Evolutionary conservation across 2,888 invertebrate species (phyloP).

Genomic region (Clepsis dumicolana): DNA sequence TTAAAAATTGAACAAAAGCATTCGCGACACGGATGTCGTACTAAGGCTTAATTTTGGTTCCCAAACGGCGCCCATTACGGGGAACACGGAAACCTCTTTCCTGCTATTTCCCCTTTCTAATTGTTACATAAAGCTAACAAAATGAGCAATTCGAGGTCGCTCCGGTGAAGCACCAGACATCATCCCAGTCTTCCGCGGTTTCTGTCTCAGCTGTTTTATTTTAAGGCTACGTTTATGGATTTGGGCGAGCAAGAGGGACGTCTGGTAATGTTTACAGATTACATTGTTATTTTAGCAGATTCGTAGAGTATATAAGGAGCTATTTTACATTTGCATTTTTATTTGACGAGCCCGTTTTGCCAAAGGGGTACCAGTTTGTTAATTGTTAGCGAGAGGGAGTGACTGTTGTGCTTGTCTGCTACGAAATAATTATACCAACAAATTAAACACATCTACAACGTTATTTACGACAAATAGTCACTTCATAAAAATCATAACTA

Average conservation of each 20-base stretch:
- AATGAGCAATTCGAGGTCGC: slow-evolving; percentile 63
- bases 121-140: slow-evolving; percentile 78
- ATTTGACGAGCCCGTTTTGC: neutral
- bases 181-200: slow-evolving; percentile 44
- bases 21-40: slow-evolving; percentile 51
- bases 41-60: slow-evolving; percentile 67
- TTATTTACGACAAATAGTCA: too few species aligned
- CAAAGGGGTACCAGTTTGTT: neutral
- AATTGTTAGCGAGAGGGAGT: neutral
- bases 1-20: slow-evolving; percentile 58
- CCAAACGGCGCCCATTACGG: slow-evolving; percentile 66
- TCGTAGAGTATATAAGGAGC: neutral
- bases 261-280: slow-evolving; percentile 26
- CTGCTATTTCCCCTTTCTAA: slow-evolving; percentile 68
- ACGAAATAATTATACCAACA: too few species aligned
- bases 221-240: slow-evolving; percentile 38
- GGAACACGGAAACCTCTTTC: slow-evolving; percentile 64
- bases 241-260: slow-evolving; percentile 32
- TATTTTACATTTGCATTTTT: slow-evolving; percentile 4
- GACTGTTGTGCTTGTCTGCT: neutral
- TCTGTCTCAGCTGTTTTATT: slow-evolving; percentile 43
- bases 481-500: too few species aligned
- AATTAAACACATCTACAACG: too few species aligned
- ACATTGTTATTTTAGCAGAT: slow-evolving; percentile 13
- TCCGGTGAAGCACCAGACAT: slow-evolving; percentile 51